Percentiles rank a stretch among this genome's conserved stretches.
These are phyloP conservation scores for Euwallacea fornicatus DNA, from an alignment of 1,140 invertebrate species.

Conservation along the genomic window DNA sequence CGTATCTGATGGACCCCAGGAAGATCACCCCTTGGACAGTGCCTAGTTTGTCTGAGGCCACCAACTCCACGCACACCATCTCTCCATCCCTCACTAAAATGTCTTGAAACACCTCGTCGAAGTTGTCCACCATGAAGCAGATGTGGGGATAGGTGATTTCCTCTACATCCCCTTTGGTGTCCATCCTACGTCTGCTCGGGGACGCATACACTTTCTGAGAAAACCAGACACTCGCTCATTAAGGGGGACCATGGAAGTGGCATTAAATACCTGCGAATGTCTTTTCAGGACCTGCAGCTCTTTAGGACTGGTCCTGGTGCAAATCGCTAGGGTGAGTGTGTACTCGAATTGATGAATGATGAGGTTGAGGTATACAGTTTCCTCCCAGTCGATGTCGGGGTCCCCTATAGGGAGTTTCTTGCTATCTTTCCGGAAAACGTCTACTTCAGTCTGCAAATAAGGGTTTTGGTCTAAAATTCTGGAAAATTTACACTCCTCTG, in stretches of 20 bases:
- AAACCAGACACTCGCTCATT: neutral
- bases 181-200: slow-evolving; percentile 93
- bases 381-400: slow-evolving; percentile 97
- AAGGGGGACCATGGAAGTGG: too few relatives aligned
- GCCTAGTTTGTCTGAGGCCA: slow-evolving; percentile 84
- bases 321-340: slow-evolving; percentile 94
- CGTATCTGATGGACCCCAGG: slow-evolving; percentile 95
- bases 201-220: slow-evolving; percentile 83
- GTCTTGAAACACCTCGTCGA: slow-evolving; percentile 98
- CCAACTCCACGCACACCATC: slow-evolving; percentile 97
- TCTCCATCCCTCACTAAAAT: slow-evolving; percentile 95
- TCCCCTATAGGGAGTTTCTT: slow-evolving; percentile 94
- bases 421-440: slow-evolving; percentile 95
- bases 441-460: slow-evolving; percentile 78
- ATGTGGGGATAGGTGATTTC: slow-evolving; percentile 99
- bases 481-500: too few relatives aligned
- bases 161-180: slow-evolving; percentile 96
- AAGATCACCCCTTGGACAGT: slow-evolving; percentile 91
- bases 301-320: slow-evolving; percentile 94
- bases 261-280: slow-evolving; percentile 76
- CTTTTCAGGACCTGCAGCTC: slow-evolving; percentile 92
- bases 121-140: slow-evolving; percentile 99
- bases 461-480: too few relatives aligned
- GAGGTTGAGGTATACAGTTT: slow-evolving; percentile 98
- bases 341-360: slow-evolving; percentile 99